A percentile compares a stretch with the other conserved stretches of the same genome.
Conservation (phyloP, 2,113 vertebrate genomes). For the Antennarius striatus region DNA sequence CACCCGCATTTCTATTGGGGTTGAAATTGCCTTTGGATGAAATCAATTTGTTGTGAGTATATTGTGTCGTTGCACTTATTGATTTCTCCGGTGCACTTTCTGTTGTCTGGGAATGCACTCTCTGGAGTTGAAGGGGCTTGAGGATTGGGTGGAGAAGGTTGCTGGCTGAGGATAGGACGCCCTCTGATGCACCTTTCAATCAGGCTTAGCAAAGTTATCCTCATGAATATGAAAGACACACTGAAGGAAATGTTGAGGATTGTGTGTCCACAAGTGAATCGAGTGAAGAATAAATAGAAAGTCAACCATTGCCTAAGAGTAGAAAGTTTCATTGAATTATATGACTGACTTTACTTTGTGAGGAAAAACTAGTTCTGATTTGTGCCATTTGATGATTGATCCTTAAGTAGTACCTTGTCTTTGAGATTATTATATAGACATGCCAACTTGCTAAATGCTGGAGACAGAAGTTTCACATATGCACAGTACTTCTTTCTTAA, state of each 20-base stretch:
- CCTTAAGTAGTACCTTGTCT: not conserved
- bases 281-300: conserved; percentile 44
- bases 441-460: not conserved
- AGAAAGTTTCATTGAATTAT: conserved; percentile 30
- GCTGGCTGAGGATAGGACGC: conserved; percentile 70
- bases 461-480: not conserved
- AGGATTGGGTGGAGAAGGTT: conserved; percentile 53
- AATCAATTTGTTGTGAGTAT: conserved; percentile 77
- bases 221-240: conserved; percentile 75
- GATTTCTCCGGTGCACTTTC: conserved; percentile 69
- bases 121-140: conserved; percentile 57
- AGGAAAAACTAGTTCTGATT: not conserved
- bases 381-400: not conserved
- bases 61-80: conserved; percentile 78
- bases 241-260: conserved; percentile 58
- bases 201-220: conserved; percentile 78
- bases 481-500: no score
- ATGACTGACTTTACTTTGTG: conserved; percentile 21
- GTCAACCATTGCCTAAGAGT: conserved; percentile 1
- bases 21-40: conserved; percentile 73
- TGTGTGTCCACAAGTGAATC: conserved; percentile 39
- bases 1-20: conserved; percentile 51
- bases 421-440: not conserved
- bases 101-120: conserved; percentile 62
- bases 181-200: conserved; percentile 78